Evolutionary conservation across 2,888 invertebrate species (phyloP).

Genomic region (Heteromyza rotundicornis): DNA sequence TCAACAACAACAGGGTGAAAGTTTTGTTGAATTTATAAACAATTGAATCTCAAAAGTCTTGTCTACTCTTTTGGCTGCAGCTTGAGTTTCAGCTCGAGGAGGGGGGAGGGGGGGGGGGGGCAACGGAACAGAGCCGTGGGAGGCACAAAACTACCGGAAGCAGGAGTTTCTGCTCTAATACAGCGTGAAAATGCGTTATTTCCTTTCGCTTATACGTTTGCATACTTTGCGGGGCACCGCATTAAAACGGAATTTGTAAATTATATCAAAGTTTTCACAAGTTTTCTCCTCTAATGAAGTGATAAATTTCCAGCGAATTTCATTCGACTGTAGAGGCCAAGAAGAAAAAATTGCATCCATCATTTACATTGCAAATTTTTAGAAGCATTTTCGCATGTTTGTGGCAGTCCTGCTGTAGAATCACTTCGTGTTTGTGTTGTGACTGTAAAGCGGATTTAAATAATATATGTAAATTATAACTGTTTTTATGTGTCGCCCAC

Average conservation of each 20-base stretch:
- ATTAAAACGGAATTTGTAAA: background rate
- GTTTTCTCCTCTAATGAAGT: background rate
- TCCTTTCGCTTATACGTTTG: background rate
- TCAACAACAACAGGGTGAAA: background rate
- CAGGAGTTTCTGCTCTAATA: background rate
- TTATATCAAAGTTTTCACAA: background rate
- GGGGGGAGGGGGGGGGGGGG: no score
- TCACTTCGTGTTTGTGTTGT: no score
- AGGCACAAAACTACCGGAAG: background rate
- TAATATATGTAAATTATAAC: constrained; percentile 2
- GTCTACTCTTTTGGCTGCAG: background rate
- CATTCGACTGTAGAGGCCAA: background rate
- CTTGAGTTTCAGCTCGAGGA: no score
- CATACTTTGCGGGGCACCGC: background rate
- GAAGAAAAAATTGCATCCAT: background rate
- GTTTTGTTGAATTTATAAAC: constrained; percentile 4
- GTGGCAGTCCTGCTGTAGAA: background rate
- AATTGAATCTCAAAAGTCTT: background rate
- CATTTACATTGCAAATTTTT: background rate
- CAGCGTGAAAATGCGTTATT: background rate
- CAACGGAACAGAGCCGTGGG: no score
- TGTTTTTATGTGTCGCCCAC: background rate
- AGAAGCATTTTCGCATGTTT: background rate
- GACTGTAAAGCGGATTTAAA: background rate
- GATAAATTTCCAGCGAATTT: background rate